These are phyloP conservation scores for Buceros bicornis DNA, from an alignment of 2,797 vertebrate genomes.

Conservation along the genomic window DNA sequence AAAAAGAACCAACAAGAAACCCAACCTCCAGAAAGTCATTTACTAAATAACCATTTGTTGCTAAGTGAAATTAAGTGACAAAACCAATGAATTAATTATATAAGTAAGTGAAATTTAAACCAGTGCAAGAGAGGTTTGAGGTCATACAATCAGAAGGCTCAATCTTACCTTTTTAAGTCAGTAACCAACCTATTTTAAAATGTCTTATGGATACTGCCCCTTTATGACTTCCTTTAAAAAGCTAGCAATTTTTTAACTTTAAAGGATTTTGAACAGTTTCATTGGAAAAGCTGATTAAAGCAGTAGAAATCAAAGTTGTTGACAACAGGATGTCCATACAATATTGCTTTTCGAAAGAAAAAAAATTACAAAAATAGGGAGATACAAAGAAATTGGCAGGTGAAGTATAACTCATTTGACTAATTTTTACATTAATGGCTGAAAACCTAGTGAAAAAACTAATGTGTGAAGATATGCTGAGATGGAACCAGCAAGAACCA, in stretches of 20 bases:
- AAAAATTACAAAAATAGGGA: not conserved
- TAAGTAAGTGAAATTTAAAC: not conserved
- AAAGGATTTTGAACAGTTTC: not conserved
- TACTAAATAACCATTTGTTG: not conserved
- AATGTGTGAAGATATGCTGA: not conserved
- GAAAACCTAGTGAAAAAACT: not conserved
- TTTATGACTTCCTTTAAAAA: not conserved
- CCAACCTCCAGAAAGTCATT: not conserved
- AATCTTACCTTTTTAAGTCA: not conserved
- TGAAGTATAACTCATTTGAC: not conserved
- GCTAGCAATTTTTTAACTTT: not conserved
- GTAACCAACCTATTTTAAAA: not conserved
- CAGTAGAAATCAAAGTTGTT: not conserved
- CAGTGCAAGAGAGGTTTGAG: not conserved
- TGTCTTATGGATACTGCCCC: not conserved
- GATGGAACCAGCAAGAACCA: not conserved
- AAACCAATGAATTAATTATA: not conserved
- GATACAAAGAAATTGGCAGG: not conserved
- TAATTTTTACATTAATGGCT: not conserved
- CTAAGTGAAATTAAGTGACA: not conserved
- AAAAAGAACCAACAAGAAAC: not conserved
- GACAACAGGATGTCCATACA: not conserved
- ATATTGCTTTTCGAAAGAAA: not conserved
- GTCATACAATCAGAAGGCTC: not conserved
- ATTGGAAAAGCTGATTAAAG: not conserved